These are phyloP conservation scores for Halichondria panicea DNA, from an alignment of 37 sponge, comb jelly and placozoan genomes.

Conservation along the genomic window DNA sequence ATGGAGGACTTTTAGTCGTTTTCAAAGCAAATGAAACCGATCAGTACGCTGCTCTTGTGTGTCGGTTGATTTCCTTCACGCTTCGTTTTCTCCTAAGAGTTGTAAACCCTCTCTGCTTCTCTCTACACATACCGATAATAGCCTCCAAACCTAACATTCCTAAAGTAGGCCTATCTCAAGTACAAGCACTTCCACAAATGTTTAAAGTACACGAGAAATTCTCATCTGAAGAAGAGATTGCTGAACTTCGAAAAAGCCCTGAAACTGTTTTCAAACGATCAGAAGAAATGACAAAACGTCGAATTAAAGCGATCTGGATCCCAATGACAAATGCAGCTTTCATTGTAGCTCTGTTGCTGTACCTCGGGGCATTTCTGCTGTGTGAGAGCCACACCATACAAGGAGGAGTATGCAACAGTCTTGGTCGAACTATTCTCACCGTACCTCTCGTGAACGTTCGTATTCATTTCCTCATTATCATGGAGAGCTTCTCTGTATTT, in stretches of 20 bases:
- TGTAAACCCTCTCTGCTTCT: neutral
- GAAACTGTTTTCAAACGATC: neutral
- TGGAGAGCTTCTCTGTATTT: neutral
- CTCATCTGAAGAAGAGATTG: constrained; percentile 3
- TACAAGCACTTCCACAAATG: neutral
- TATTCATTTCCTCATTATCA: neutral
- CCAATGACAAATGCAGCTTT: neutral
- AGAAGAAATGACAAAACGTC: constrained; percentile 8
- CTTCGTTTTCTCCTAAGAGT: neutral
- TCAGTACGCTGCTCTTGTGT: neutral
- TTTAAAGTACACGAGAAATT: neutral
- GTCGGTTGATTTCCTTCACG: neutral
- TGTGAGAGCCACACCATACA: neutral
- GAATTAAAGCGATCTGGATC: neutral
- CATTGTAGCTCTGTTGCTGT: neutral
- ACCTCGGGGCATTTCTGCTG: constrained; percentile 10
- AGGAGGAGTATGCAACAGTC: constrained; percentile 23
- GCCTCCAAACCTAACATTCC: constrained; percentile 5
- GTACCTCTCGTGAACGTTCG: neutral
- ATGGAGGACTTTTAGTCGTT: constrained; percentile 10
- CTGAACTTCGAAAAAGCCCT: neutral
- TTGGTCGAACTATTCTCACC: neutral
- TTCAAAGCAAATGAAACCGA: neutral
- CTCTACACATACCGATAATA: neutral
- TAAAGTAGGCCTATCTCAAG: neutral